These are phyloP conservation scores for Agrochola macilenta DNA, from an alignment of 2,888 invertebrate species.

Conservation along the genomic window DNA sequence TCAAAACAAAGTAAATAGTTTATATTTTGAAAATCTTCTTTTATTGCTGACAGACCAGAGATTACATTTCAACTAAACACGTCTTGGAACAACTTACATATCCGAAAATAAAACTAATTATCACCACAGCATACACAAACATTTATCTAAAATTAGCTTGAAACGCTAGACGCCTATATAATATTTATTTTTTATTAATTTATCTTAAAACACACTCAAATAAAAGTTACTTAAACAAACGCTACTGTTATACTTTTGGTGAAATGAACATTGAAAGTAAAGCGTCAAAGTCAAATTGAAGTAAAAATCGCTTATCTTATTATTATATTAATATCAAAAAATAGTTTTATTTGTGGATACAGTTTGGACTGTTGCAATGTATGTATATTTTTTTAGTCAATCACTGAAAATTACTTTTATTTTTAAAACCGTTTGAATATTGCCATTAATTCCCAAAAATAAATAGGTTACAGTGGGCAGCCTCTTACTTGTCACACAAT, in stretches of 20 bases:
- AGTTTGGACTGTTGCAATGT: slow-evolving; percentile 43
- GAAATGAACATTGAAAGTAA: slow-evolving; percentile 51
- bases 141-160: slow-evolving; percentile 59
- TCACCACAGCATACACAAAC: slow-evolving; percentile 61
- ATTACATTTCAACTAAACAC: slow-evolving; percentile 41
- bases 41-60: slow-evolving; percentile 42
- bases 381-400: slow-evolving; percentile 37
- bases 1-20: slow-evolving; percentile 43
- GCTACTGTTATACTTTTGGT: slow-evolving; percentile 55
- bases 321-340: slow-evolving; percentile 61
- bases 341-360: slow-evolving; percentile 56
- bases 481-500: slow-evolving; percentile 59
- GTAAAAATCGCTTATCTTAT: slow-evolving; percentile 50
- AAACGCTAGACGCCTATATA: slow-evolving; percentile 57
- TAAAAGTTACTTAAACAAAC: slow-evolving; percentile 54
- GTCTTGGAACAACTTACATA: slow-evolving; percentile 53
- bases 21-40: slow-evolving; percentile 34
- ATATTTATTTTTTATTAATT: slow-evolving; percentile 50
- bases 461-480: slow-evolving; percentile 57
- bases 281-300: slow-evolving; percentile 49
- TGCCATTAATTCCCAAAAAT: slow-evolving; percentile 51
- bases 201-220: slow-evolving; percentile 60
- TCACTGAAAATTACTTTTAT: slow-evolving; percentile 33
- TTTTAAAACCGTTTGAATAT: slow-evolving; percentile 38
- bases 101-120: slow-evolving; percentile 59